These are phyloP conservation scores for Himalopsyche kuldschensis DNA, from an alignment of 2,888 invertebrate genomes.

Conservation along the genomic window DNA sequence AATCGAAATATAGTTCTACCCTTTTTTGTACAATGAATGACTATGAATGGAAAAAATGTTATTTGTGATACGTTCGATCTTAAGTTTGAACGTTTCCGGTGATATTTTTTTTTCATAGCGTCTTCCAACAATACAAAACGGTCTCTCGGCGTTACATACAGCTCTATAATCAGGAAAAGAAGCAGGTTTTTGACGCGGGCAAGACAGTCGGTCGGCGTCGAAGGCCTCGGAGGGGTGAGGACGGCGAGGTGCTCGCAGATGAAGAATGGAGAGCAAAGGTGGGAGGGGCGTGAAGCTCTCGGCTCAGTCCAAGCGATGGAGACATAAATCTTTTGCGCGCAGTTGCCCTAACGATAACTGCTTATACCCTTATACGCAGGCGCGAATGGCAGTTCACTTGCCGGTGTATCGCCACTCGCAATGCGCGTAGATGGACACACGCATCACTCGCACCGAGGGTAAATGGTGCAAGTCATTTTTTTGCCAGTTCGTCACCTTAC, in stretches of 20 bases:
- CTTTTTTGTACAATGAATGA: no score
- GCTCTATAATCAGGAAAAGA: background rate
- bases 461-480: no score
- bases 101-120: background rate
- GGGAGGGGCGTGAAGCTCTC: background rate
- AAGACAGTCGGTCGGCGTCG: background rate
- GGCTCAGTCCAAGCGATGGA: slow-evolving; percentile 16
- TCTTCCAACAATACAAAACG: background rate
- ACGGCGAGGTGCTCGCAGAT: background rate
- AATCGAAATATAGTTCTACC: no score
- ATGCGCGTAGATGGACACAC: background rate
- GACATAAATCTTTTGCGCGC: slow-evolving; percentile 34
- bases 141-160: background rate
- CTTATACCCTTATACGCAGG: slow-evolving; percentile 31
- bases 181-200: background rate
- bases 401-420: background rate
- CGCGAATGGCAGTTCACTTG: slow-evolving; percentile 9
- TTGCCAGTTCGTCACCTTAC: no score
- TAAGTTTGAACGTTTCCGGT: background rate
- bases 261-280: background rate
- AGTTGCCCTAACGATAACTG: slow-evolving; percentile 33
- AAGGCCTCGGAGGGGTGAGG: background rate
- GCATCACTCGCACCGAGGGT: no score
- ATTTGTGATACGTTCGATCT: no score
- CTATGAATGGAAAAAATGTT: no score